A percentile compares a stretch with the other conserved stretches of the same genome.
Conservation (phyloP, 1,140 invertebrate genomes). For the Nomia melanderi region DNA sequence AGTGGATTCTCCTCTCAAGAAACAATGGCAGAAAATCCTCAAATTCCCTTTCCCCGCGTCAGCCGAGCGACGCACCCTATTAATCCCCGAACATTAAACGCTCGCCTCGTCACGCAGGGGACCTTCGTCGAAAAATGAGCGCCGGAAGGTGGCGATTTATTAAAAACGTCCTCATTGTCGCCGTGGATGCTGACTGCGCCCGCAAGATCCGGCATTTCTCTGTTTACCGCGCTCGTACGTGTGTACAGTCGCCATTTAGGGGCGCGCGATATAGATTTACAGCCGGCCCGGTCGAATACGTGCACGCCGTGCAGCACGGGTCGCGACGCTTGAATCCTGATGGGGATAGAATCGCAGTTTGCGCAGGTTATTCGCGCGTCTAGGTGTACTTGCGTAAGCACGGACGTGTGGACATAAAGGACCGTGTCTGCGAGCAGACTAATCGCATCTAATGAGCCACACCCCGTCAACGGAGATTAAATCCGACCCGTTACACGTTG, state of each 20-base stretch:
- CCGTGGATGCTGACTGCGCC: conserved; percentile 68
- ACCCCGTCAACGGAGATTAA: conserved; percentile 67
- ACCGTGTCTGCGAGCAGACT: conserved; percentile 61
- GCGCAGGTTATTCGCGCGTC: conserved; percentile 44
- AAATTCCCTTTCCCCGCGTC: no score
- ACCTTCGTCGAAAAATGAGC: conserved; percentile 33
- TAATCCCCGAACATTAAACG: conserved; percentile 48
- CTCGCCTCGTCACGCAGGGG: conserved; percentile 20
- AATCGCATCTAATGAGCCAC: conserved; percentile 73
- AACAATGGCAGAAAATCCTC: no score
- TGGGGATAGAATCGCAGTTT: conserved; percentile 45
- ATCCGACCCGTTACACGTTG: conserved; percentile 62
- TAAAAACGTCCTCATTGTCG: conserved; percentile 78
- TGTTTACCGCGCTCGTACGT: no score
- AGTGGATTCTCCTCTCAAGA: no score
- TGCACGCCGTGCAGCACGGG: conserved; percentile 24
- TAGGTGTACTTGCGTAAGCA: conserved; percentile 31
- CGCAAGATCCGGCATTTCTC: conserved; percentile 36
- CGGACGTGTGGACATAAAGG: conserved; percentile 52
- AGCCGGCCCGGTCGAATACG: conserved; percentile 6
- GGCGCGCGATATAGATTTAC: conserved; percentile 20
- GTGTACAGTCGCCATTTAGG: conserved; percentile 1
- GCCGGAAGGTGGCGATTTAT: conserved; percentile 74
- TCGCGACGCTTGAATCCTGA: conserved; percentile 56
- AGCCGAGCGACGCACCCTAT: conserved; percentile 5